Evolutionary conservation across 2,888 invertebrate genomes (phyloP).

Genomic region (Malthinus seriepunctatus): DNA sequence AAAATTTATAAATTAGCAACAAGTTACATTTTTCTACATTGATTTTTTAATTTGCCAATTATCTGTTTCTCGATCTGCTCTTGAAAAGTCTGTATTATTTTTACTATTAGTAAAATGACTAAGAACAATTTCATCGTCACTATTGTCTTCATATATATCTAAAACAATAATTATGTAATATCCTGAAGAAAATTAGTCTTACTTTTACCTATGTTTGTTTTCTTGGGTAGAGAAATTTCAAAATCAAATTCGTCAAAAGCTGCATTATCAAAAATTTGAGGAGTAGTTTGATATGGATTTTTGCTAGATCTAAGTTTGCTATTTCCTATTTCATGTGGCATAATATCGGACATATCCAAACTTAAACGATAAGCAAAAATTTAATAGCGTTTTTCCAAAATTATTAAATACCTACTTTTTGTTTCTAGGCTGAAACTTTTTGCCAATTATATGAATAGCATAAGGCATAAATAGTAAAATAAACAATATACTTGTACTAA

Average conservation of each 20-base stretch:
- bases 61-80: too few relatives aligned
- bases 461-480: constrained; percentile 17
- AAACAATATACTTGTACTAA: constrained; percentile 16
- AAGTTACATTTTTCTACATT: too few relatives aligned
- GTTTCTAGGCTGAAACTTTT: background rate
- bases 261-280: constrained; percentile 33
- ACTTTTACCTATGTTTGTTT: background rate
- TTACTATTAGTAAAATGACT: constrained; percentile 3
- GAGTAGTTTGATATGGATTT: constrained; percentile 30
- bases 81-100: background rate
- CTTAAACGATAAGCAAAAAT: background rate
- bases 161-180: too few relatives aligned
- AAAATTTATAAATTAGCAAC: too few relatives aligned
- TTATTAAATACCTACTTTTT: background rate
- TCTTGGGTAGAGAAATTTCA: constrained; percentile 6
- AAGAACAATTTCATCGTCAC: constrained; percentile 9
- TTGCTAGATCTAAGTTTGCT: constrained; percentile 24
- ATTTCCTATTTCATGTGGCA: constrained; percentile 1
- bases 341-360: constrained; percentile 1
- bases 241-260: constrained; percentile 17
- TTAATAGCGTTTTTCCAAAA: background rate
- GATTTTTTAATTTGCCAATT: too few relatives aligned
- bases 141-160: constrained; percentile 8
- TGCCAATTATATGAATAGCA: background rate
- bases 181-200: too few relatives aligned